Evolutionary conservation across 2,797 vertebrate genomes (phyloP).

Genomic region (Molossus alvarezi): DNA sequence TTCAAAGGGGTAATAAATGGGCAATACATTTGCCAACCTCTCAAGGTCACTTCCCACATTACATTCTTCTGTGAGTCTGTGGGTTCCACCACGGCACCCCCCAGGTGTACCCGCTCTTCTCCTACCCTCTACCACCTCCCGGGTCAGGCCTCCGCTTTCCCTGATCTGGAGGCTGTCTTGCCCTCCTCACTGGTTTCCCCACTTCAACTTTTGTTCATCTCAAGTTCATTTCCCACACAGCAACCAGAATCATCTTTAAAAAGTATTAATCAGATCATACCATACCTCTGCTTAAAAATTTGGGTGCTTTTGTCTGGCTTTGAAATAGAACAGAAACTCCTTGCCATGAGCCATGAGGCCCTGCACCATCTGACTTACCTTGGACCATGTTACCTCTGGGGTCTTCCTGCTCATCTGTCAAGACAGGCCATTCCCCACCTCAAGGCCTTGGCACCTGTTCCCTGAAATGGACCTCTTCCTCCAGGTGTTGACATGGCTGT

Average conservation of each 20-base stretch:
- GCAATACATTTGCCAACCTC: not conserved
- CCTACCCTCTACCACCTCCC: not conserved
- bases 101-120: not conserved
- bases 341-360: not conserved
- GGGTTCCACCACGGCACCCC: not conserved
- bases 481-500: not conserved
- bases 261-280: not conserved
- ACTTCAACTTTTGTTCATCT: not conserved
- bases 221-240: not conserved
- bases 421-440: not conserved
- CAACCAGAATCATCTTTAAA: slow-evolving; percentile 15
- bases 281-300: not conserved
- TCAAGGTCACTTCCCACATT: not conserved
- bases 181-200: not conserved
- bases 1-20: not conserved
- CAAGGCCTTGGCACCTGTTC: not conserved
- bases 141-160: not conserved
- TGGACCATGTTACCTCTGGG: not conserved
- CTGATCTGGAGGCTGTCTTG: not conserved
- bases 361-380: not conserved
- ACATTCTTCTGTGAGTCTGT: not conserved
- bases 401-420: not conserved
- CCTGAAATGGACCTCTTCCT: not conserved
- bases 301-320: not conserved
- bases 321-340: not conserved